Evolutionary conservation across 1,140 invertebrate species (phyloP).

Genomic region (Drosophila gunungcola): DNA sequence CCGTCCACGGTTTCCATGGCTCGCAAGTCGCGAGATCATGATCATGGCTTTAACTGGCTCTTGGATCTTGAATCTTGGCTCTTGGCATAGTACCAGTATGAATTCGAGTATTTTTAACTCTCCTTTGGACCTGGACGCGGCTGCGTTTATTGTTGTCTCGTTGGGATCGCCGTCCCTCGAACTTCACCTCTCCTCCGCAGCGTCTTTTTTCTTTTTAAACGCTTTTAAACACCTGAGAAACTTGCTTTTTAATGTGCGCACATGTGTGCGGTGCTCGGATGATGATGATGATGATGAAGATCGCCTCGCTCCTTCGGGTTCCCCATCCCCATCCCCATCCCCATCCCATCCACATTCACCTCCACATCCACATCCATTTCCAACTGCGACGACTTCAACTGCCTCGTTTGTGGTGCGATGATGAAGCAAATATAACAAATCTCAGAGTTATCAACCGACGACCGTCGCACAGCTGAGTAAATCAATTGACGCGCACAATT

Average conservation of each 20-base stretch:
- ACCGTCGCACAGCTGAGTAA: conserved; percentile 73
- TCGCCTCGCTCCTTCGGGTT: conserved; percentile 19
- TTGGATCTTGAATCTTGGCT: conserved; percentile 73
- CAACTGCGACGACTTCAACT: conserved; percentile 34
- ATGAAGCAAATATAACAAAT: conserved; percentile 83
- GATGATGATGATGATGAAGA: conserved; percentile 45
- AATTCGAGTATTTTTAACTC: conserved; percentile 77
- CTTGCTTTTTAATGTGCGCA: conserved; percentile 83
- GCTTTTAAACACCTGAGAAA: conserved; percentile 84
- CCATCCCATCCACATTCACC: conserved; percentile 2
- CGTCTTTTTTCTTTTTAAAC: conserved; percentile 82
- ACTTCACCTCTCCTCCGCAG: conserved; percentile 22
- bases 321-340: conserved; percentile 6
- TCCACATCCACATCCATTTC: conserved; percentile 2
- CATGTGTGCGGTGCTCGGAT: conserved; percentile 54
- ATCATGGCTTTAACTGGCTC: conserved; percentile 83
- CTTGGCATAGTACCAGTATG: conserved; percentile 62
- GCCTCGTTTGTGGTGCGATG: conserved; percentile 77
- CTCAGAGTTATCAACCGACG: conserved; percentile 74
- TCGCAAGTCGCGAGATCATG: conserved; percentile 79
- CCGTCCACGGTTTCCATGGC: conserved; percentile 62
- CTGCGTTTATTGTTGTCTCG: conserved; percentile 79
- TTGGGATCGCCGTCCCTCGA: conserved; percentile 39
- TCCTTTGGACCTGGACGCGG: conserved; percentile 28
- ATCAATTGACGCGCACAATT: conserved; percentile 82